Conservation (phyloP, 2,888 invertebrate species). For the Coecobrya sp. region DNA sequence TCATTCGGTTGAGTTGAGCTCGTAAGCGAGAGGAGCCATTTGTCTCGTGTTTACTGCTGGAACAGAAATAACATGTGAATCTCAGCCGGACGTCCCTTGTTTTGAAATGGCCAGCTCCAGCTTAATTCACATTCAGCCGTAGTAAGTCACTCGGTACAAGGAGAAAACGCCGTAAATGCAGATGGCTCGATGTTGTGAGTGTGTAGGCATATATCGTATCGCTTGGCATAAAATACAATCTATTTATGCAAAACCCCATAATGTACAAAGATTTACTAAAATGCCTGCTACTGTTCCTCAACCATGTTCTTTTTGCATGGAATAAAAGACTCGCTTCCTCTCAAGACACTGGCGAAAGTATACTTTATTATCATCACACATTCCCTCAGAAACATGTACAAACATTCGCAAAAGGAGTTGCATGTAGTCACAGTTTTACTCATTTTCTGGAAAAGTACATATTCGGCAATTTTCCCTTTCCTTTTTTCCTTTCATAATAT, state of each 20-base stretch:
- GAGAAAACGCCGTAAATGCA: background rate
- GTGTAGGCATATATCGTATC: background rate
- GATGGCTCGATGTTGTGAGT: background rate
- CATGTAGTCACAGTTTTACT: slow-evolving; percentile 3
- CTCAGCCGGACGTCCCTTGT: slow-evolving; percentile 74
- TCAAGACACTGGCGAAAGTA: background rate
- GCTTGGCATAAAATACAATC: slow-evolving; percentile 34
- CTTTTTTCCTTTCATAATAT: slow-evolving; percentile 29
- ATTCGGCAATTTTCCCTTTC: slow-evolving; percentile 58
- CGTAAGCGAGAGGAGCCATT: slow-evolving; percentile 33
- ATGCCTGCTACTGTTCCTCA: background rate
- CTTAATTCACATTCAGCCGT: slow-evolving; percentile 28
- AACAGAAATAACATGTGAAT: slow-evolving; percentile 52
- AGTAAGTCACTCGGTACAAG: background rate
- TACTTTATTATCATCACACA: slow-evolving; percentile 60
- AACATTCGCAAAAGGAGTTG: background rate
- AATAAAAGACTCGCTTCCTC: slow-evolving; percentile 17
- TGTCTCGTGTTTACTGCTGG: slow-evolving; percentile 21
- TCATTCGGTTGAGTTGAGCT: slow-evolving; percentile 63
- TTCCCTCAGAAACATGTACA: background rate
- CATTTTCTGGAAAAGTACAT: slow-evolving; percentile 47
- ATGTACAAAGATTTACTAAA: slow-evolving; percentile 19
- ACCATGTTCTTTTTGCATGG: background rate
- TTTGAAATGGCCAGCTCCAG: slow-evolving; percentile 53
- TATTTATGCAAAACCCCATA: slow-evolving; percentile 21